Evolutionary conservation across 2,797 vertebrate genomes (phyloP), one percentile per base, ranked within the genome.

Genomic region (Sciurus vulgaris): DNA sequence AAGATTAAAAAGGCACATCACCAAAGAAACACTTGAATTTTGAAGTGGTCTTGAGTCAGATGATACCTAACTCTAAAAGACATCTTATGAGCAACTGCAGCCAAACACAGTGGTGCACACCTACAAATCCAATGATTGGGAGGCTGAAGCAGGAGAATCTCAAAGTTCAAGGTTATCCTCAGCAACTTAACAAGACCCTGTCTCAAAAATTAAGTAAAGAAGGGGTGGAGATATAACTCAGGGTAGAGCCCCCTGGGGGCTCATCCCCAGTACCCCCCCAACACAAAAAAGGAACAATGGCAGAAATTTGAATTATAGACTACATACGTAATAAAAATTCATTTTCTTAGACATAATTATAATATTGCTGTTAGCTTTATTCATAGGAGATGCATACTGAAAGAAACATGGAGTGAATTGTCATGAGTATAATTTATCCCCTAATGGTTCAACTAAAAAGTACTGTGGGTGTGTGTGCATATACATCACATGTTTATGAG

Each of bases 401-500:
- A 82, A 54, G n/a, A 30, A 90, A 17, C 59, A 84, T 14, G 18
- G 20, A 7, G 13, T 92, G 22, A 86, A 86, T 0, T 72, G 7
- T 82, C 74, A 86, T 30, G 4, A 86, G 8, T 83, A 33, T 63
- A 47, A 95, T 82, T 78, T 65, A 51, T 72, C 83, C 94, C 78
- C 89, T 73, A 73, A 74, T 41, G 24, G 20, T 67, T 92, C 70
- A 92, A 76, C 7, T 92, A 92, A 93, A 91, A 79, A 90, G 56
- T 3, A 7, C 35, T 11, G 26, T 13, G 2, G 7, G 6, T 35
- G 5, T 87, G 33, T 35, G 54, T 82, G 14, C 12, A 56, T 63
- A 28, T 14, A 24, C 10, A 61, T 61, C 59, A 61, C 24, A 22
- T 33, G 61, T 65, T 28, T 65, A 61, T 61, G 7, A 59, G 24